Base-by-base conservation (phyloP, 1,140 invertebrate genomes). In the Aphelenchoides besseyi region DNA sequence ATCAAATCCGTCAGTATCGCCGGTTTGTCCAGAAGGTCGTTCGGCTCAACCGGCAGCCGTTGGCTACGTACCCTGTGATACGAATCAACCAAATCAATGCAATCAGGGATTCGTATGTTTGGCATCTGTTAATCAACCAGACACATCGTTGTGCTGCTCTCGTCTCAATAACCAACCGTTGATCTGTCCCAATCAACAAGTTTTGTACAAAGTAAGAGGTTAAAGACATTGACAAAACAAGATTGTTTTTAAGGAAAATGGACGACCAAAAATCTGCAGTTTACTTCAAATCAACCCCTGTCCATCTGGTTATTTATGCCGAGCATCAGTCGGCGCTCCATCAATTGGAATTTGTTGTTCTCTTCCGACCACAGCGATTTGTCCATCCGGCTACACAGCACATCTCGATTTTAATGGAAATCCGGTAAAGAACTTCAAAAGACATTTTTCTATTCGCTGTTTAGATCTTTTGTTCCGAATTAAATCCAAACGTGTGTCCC, bases 321-420 rank as follows among this genome's bases (percentile, higher is more conserved):
- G 70, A 23, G 68, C 70, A 59, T 63, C 77, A 18, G 32, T 83
- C 3, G 73, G 74, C 18, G 68, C 74, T 9, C 41, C 72, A n/a
- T 57, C 59, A 1, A 33, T 80, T 9, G 79, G 30, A 35, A 54
- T 83, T 30, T 80, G 78, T 54, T 80, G 78, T 67, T 81, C 78
- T 3, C 71, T 57, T 5, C 71, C 80, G 16, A 52, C 72, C 5
- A 16, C 53, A 3, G 48, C 77, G 5, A 72, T 68, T 48, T 80
- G 78, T 41, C 78, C 78, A 5, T 16, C 63, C 26, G 76, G 72
- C 37, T 80, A 57, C 33, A 29, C 74, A 2, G 54, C 76, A 16
- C 55, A 68, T 16, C n/a, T 75, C 9, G 72, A 81, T 37, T 41
- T 70, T 30, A 55, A 23, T 26, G 72, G 73, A 35, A 80, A 71